These are phyloP conservation scores for Spisula subtruncata DNA, from an alignment of 2,888 invertebrate genomes.

Conservation along the genomic window DNA sequence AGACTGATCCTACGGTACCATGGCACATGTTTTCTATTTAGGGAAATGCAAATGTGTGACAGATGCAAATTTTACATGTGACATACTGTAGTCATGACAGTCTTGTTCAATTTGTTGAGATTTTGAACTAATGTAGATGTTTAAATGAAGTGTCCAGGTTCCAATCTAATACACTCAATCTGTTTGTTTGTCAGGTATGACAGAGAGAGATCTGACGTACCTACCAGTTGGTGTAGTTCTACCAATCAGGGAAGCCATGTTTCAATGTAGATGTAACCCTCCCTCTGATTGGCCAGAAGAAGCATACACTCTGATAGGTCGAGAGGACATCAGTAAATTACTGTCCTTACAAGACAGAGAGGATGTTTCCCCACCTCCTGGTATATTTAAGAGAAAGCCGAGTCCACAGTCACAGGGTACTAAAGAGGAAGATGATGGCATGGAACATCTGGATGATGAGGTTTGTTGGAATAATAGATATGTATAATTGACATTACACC, in stretches of 20 bases:
- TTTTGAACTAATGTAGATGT: too few species aligned
- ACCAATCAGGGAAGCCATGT: constrained; percentile 91
- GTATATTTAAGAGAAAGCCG: constrained; percentile 66
- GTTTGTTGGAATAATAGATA: constrained; percentile 62
- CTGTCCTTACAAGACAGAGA: constrained; percentile 70
- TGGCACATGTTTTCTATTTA: too few species aligned
- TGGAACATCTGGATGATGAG: constrained; percentile 90
- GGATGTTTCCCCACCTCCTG: constrained; percentile 62
- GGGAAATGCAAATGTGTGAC: too few species aligned
- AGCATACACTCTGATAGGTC: constrained; percentile 91
- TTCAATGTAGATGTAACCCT: constrained; percentile 92
- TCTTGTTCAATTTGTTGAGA: too few species aligned
- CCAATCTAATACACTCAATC: not conserved
- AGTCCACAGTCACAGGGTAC: constrained; percentile 64
- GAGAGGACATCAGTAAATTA: constrained; percentile 85
- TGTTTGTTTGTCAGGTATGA: constrained; percentile 89
- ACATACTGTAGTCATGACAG: too few species aligned
- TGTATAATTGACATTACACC: too few species aligned
- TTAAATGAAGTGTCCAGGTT: too few species aligned
- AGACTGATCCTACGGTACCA: too few species aligned
- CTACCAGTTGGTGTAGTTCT: constrained; percentile 92
- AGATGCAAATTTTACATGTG: too few species aligned
- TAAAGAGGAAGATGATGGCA: constrained; percentile 91
- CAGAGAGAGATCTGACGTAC: constrained; percentile 91
- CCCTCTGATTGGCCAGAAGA: constrained; percentile 92